These are phyloP conservation scores for Alectoris magna DNA, from an alignment of 2,797 vertebrate genomes.

Conservation along the genomic window DNA sequence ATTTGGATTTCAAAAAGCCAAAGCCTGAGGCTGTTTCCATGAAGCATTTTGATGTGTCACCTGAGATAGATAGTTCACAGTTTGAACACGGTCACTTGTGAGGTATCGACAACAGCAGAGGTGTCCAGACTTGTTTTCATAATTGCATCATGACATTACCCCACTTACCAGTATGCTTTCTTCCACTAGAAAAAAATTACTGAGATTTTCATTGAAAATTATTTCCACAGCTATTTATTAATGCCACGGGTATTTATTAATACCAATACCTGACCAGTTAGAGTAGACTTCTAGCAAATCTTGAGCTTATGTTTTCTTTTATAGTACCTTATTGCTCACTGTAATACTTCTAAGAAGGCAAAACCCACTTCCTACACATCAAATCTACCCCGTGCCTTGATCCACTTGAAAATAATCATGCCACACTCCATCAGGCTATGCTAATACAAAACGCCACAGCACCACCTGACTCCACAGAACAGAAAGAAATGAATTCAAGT, in stretches of 20 bases:
- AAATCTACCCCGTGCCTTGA: neutral
- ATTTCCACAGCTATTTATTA: neutral
- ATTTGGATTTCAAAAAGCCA: neutral
- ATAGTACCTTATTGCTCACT: neutral
- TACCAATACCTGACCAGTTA: neutral
- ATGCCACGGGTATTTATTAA: neutral
- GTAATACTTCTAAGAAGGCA: neutral
- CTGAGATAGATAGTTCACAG: neutral
- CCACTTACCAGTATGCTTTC: neutral
- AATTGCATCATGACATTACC: neutral
- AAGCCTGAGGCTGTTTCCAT: neutral
- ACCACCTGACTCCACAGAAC: neutral
- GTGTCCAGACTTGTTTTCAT: neutral
- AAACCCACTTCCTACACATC: neutral
- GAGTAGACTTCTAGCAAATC: neutral
- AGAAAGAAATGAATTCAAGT: conserved; percentile 46
- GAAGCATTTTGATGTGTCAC: neutral
- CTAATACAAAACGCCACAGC: neutral
- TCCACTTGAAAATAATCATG: neutral
- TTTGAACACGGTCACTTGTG: neutral
- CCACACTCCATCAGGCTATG: neutral
- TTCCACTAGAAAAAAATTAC: neutral
- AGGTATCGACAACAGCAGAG: neutral
- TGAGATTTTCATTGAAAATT: neutral
- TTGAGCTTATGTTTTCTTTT: neutral